Base-by-base conservation (phyloP, 2,888 invertebrate genomes). In the Hipparchia semele region DNA sequence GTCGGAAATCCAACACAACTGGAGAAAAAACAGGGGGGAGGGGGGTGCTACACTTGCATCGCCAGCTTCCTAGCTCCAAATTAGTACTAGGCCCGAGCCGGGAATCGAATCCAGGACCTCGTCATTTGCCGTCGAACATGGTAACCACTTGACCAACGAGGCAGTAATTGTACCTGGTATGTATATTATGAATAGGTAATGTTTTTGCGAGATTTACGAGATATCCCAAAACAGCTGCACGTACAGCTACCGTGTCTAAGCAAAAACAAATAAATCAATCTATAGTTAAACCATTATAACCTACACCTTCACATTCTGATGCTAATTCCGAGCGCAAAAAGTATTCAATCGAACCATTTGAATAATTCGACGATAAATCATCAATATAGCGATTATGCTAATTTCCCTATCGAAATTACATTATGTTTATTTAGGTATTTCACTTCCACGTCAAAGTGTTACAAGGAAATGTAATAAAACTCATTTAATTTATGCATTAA, bases 251-350 rank as follows among this genome's bases (percentile, higher is more conserved):
- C 76, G 76, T 73, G 71, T 71, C 90, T 33, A 46, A 46, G 5
- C 54, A 58, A 51, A 58, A 87, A 92, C 91, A 92, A 92, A 92
- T 91, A 86, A 87, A 86, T 87, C 88, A 90, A 90, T 90, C 92
- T 90, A 92, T 92, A 90, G 91, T 91, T 89, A 90, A 49, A 23
- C 71, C 71, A 90, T 87, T 68, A 68, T 12, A 49, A 7, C 59
- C 23, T 51, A 68, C 68, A 59, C 51, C 59, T 59, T 77, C 69
- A 54, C 61, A 62, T 69, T 69, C 53, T 61, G 69, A 75, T 75
- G 73, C 70, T 68, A 75, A 73, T 75, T 73, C 60, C 1, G n/a
- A 46, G 66, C 61, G 72, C 72, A 74, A 76, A 76, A 74, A 73
- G 51, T 58, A 71, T 74, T 91, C 73, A 59, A 77, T 77, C 69